Conservation (phyloP, 2,797 vertebrate genomes). For the Lutjanus argentimaculatus region DNA sequence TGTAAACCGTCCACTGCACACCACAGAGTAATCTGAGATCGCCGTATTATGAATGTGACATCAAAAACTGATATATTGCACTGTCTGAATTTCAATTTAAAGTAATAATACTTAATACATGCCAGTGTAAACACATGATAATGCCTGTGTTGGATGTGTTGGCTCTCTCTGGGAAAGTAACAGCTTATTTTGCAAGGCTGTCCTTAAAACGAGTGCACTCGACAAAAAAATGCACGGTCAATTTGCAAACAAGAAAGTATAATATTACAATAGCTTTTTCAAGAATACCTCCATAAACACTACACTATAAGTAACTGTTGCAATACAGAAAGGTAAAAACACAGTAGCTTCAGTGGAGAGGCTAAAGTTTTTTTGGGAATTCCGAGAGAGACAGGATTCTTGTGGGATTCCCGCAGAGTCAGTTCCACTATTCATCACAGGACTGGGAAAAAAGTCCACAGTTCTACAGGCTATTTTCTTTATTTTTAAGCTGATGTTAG, state of each 20-base stretch:
- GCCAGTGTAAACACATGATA: not conserved
- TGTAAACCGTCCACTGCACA: conserved; percentile 4
- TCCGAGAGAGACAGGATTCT: too few relatives aligned
- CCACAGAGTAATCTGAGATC: conserved; percentile 13
- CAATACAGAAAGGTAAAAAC: not conserved
- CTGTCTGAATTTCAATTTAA: not conserved
- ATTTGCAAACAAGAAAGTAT: not conserved
- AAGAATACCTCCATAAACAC: not conserved
- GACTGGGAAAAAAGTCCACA: too few relatives aligned
- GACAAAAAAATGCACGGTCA: not conserved
- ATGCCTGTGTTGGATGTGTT: not conserved
- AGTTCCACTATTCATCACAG: too few relatives aligned
- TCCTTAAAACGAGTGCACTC: too few relatives aligned
- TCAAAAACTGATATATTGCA: not conserved
- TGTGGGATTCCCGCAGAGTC: too few relatives aligned
- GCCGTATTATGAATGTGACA: not conserved
- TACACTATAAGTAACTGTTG: too few relatives aligned
- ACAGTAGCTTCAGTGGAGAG: not conserved
- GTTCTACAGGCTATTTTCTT: too few relatives aligned
- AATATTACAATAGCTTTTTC: not conserved
- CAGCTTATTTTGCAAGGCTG: not conserved
- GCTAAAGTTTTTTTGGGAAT: too few relatives aligned
- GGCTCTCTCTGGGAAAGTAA: not conserved
- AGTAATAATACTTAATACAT: conserved; percentile 2
- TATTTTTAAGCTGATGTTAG: too few relatives aligned